Base-by-base conservation (phyloP, 2,797 vertebrate genomes). In the Nyctibius grandis region DNA sequence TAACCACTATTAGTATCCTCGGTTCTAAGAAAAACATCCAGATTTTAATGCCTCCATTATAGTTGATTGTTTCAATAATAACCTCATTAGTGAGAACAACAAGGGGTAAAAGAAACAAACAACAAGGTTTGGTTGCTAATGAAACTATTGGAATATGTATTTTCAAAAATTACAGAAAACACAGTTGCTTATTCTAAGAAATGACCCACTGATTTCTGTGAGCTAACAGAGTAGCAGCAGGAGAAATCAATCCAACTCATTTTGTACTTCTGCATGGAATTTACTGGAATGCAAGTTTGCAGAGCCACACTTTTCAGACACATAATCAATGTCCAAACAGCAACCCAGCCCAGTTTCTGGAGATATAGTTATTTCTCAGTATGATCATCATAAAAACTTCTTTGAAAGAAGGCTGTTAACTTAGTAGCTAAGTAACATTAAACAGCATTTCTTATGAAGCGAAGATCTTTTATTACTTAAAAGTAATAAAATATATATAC, bases 321-420 rank as follows among this genome's bases (percentile, higher is more conserved):
- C 87, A 88, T 91, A 85, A 96, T 95, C 87, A 96, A 38, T 61
- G 87, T 96, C 65, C 79, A 94, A 92, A 81, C 44, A 92, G 88
- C 44, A 93, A 94, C 64, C 54, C 85, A 95, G 77, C 92, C 94
- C 91, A 86, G 59, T 94, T 96, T 91, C 95, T 96, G 91, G 79
- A 91, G 92, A 92, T 84, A 73, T 3, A 94, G 84, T 96, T 94
- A 85, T 75, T 94, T 91, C 65, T 72, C 79, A 53, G 54, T 69
- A 67, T 26, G 48, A 86, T 56, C 72, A 92, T 80, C 65, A 85
- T 36, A 78, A 81, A 96, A 92, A 9, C 63, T 79, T 78, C 19
- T 88, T 76, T 82, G 68, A 91, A 96, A 90, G 26, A 82, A 7
- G 9, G 12, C 8, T 89, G 69, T 84, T 93, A 90, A 91, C 36